Base-by-base conservation (phyloP, 2,113 vertebrate genomes). In the Catharus bicknelli region DNA sequence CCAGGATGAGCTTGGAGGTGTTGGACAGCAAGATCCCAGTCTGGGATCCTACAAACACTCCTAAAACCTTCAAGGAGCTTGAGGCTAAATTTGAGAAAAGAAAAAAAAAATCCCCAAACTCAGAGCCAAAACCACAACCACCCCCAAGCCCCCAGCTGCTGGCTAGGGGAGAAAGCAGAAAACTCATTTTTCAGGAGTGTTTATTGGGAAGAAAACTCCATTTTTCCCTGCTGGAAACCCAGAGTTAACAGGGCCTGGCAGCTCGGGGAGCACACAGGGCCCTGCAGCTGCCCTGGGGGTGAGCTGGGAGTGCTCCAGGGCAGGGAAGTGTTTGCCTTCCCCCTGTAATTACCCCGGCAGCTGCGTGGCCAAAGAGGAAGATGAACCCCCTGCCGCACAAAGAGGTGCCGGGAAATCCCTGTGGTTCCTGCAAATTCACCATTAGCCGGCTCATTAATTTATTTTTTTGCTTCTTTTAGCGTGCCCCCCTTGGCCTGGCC, bases 231-330 rank as follows among this genome's bases (percentile, higher is more conserved):
- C 51, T 30, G 36, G 10, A 74, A 90, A 51, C 32, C 7, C 1
- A 16, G 26, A 0, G 4, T 1, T 67, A 8, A 11, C 0, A 0
- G 42, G 45, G 18, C n/a, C 74, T 27, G 45, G 38, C 32, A 32
- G 22, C 45, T 45, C 40, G 8, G 36, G 40, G 36, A 73, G 22
- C 32, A 32, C 11, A 5, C 1, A 7, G 55, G n/a, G 63, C 36
- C 7, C 13, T 15, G 14, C 34, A 54, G 8, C 10, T 5, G 16
- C 62, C 72, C 43, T 84, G 0, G 2, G 47, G 53, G 8, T 36
- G 61, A 88, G 9, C 40, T 26, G 43, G 17, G 43, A 55, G 20
- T 1, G 18, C 7, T 36, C 18, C 43, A 5, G 32, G 32, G 19
- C 42, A 11, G 94, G 83, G 62, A 90, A 73, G 53, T 10, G 15